These are phyloP conservation scores for Pangasianodon hypophthalmus DNA, from an alignment of 2,113 vertebrate species.

Conservation along the genomic window DNA sequence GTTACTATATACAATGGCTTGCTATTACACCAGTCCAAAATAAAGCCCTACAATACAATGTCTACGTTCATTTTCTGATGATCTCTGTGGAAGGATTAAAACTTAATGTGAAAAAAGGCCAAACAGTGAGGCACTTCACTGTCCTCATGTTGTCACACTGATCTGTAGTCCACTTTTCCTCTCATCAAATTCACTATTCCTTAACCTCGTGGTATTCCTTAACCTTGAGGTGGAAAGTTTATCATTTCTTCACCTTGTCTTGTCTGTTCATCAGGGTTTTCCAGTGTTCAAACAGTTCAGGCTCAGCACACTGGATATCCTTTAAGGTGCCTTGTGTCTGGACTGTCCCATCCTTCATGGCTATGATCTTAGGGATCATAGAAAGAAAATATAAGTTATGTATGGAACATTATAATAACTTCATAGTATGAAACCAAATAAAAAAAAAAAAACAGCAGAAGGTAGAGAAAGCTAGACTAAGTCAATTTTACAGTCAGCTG, in stretches of 20 bases:
- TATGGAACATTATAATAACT: not conserved
- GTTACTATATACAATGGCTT: not conserved
- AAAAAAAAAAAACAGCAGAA: too few species aligned
- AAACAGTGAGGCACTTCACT: not conserved
- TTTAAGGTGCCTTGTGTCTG: conserved; percentile 95
- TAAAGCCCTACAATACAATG: not conserved
- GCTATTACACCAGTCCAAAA: not conserved
- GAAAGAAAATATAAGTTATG: not conserved
- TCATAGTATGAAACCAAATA: not conserved
- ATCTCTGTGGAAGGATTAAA: not conserved
- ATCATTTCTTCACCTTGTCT: conserved; percentile 80
- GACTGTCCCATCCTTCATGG: conserved; percentile 95
- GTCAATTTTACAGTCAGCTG: not conserved
- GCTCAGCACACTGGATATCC: conserved; percentile 92
- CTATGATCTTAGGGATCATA: conserved; percentile 82
- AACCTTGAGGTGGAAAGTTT: not conserved
- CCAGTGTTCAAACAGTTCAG: conserved; percentile 96
- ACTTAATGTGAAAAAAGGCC: not conserved
- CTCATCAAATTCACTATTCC: not conserved
- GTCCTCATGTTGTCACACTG: not conserved
- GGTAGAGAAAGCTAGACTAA: not conserved
- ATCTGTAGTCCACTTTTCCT: not conserved
- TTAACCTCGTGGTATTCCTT: not conserved
- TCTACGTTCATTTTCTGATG: not conserved
- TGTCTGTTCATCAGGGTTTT: conserved; percentile 95